Evolutionary conservation across 2,888 invertebrate genomes (phyloP).

Genomic region (Isoperla grammatica): DNA sequence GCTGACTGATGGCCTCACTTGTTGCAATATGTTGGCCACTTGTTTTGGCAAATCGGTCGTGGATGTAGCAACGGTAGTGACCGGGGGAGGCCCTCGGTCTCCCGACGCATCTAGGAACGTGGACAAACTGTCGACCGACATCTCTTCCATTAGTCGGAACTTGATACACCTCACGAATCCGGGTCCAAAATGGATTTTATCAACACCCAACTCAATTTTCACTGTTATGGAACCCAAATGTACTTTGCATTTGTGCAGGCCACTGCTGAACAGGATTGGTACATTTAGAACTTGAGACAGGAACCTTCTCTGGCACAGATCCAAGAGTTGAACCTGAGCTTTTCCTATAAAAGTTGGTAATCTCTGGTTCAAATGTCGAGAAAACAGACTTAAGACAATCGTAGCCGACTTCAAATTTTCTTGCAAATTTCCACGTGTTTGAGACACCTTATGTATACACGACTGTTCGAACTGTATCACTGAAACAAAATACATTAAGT

Average conservation of each 20-base stretch:
- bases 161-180: constrained; percentile 44
- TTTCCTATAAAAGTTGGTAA: constrained; percentile 43
- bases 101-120: too few species aligned
- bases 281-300: constrained; percentile 43
- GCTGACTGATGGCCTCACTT: too few species aligned
- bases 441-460: constrained; percentile 42
- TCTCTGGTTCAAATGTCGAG: constrained; percentile 45
- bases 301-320: constrained; percentile 40
- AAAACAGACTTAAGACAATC: constrained; percentile 45
- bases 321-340: constrained; percentile 42
- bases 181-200: constrained; percentile 47
- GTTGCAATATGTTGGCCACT: too few species aligned
- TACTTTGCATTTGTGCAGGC: constrained; percentile 40
- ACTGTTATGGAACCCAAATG: constrained; percentile 47
- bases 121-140: too few species aligned
- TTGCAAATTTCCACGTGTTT: background rate
- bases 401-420: constrained; percentile 38
- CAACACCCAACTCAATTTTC: constrained; percentile 46
- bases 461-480: constrained; percentile 46
- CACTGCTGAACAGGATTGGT: constrained; percentile 34
- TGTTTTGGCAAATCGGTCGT: too few species aligned
- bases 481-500: too few species aligned
- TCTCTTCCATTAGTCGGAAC: too few species aligned
- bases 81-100: too few species aligned
- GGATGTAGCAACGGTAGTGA: too few species aligned